Base-by-base conservation (phyloP, 2,888 invertebrate species). In the Pristionchus japonicus region DNA sequence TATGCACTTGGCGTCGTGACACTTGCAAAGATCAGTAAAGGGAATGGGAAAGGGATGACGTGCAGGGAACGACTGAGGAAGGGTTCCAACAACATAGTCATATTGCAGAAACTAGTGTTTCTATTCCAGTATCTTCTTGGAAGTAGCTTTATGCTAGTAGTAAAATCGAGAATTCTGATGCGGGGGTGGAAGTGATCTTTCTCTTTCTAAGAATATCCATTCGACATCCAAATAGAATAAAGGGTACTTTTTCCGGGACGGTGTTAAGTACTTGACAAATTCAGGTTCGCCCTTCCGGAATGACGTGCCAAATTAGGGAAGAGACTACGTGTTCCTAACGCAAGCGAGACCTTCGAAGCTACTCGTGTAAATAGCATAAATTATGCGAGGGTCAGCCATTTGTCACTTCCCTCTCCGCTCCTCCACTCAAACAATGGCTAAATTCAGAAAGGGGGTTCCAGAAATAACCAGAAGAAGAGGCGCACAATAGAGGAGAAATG, bases 361-460 rank as follows among this genome's bases (percentile, higher is more conserved):
- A n/a, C n/a, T 34, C 64, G 70, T 3, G 31, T 37, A 70, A 70
- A 70, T 37, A 70, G 37, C 70, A 37, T 37, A 37, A 70, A 70
- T 70, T 70, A 70, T 70, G 70, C 70, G 70, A 34, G 70, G 70
- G 70, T 70, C 64, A 67, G 64, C 64, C 57, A 57, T 57, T 57
- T 57, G 57, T 57, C 57, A 57, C 57, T 57, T 57, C n/a, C 57
- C n/a, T 20, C 57, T 57, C n/a, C 57, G 3, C 2, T 13, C 23
- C 23, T 23, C 57, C 1, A 57, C 57, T 20, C 6, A n/a, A 57
- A 57, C 57, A 57, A 57, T 57, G 57, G 23, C 57, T 57, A 57
- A 57, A 57, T 57, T 57, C 23, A n/a, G 57, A 23, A 57, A 57
- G 57, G 57, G 57, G 57, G 1, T 57, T 20, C 57, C 57, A 57